Evolutionary conservation across 64 coral and sea anemone species (phyloP), one percentile per base, ranked within the genome.

Genomic region (Trachythela sp.): DNA sequence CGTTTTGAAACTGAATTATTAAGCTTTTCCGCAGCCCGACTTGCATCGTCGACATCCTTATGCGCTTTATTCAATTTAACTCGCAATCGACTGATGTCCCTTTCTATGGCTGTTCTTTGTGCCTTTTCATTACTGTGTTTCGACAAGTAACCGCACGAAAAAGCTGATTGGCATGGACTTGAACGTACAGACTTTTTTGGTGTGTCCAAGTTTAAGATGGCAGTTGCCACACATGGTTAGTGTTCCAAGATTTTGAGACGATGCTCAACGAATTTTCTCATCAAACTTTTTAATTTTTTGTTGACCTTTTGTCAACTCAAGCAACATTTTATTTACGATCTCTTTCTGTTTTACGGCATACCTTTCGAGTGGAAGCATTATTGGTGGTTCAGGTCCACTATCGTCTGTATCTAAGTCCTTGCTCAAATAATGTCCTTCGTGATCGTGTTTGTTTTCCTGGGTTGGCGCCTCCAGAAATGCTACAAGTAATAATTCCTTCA

Each of bases 11-110:
- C 68, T 22, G 68, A 72, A 26, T 14, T 72, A 22, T 27, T 72
- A 24, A 72, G 68, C 26, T 72, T 72, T 72, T 72, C 68, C 11
- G 68, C 68, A 26, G 68, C 68, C 33, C 26, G 14, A 22, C 29
- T 72, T 10, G 68, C 68, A 72, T 72, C 68, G 68, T 72, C 68
- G 33, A 72, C 68, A 26, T 72, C 68, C 29, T 72, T 72, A 13
- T 26, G 14, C 17, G 26, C 68, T 72, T 72, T 72, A 26, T 35
- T 72, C 15, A 72, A 26, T 20, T 52, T 52, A 11, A 20, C 13
- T 52, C 22, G 49, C 22, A 20, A 15, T 11, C 49, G 49, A 52
- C 13, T 1, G 13, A 52, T 52, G 49, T 52, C 49, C 49, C 49
- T 52, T 52, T 52, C 49, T 15, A 52, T 52, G 22, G 49, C 49